Percentiles rank a stretch among this genome's conserved stretches.
phyloP scores from a whole-genome alignment of 2,113 vertebrate genomes.

The Embiotoca jacksoni region DNA sequence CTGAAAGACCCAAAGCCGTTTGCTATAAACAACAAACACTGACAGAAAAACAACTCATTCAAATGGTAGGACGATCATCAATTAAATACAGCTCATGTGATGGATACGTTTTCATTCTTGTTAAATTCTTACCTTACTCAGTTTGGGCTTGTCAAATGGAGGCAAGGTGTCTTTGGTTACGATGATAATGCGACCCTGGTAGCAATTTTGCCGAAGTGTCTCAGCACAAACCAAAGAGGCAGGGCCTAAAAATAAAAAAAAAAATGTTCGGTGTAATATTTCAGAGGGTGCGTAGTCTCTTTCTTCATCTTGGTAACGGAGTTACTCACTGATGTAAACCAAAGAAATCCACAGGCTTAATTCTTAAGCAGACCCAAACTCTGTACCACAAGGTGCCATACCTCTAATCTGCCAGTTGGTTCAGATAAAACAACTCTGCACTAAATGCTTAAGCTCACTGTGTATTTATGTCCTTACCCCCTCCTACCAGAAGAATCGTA shows the following conservation, averaged over 20 bases:
- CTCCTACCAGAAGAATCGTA: slow-evolving; percentile 82
- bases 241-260: slow-evolving; percentile 80
- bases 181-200: slow-evolving; percentile 87
- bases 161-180: slow-evolving; percentile 85
- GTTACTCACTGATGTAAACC: too few relatives aligned
- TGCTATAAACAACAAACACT: neutral
- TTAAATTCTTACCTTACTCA: slow-evolving; percentile 86
- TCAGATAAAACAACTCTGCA: neutral
- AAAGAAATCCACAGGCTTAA: neutral
- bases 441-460: neutral
- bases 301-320: neutral
- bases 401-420: neutral
- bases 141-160: slow-evolving; percentile 89
- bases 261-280: neutral
- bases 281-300: neutral
- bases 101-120: neutral
- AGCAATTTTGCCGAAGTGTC: slow-evolving; percentile 89
- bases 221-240: slow-evolving; percentile 90
- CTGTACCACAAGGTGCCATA: neutral
- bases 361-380: too few relatives aligned
- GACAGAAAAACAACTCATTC: neutral
- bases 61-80: neutral
- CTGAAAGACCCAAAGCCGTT: slow-evolving; percentile 66
- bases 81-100: neutral
- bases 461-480: slow-evolving; percentile 73